Conservation (phyloP, 2,888 invertebrate species). For the Camptogramma bilineatum region DNA sequence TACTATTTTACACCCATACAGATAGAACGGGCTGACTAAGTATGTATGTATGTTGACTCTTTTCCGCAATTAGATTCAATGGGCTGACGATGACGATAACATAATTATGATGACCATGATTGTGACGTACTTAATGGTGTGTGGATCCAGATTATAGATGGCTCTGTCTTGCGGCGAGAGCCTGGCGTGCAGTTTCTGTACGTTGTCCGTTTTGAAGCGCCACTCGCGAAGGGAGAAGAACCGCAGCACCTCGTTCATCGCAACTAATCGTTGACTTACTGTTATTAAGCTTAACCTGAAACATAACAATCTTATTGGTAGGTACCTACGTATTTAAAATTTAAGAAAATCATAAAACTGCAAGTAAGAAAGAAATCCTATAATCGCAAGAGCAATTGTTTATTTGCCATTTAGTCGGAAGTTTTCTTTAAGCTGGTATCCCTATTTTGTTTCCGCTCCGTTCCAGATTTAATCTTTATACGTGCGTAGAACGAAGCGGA, state of each 20-base stretch:
- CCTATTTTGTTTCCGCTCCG: conserved; percentile 18
- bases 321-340: too few species aligned
- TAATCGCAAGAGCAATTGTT: not conserved
- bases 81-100: too few species aligned
- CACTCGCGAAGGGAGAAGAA: conserved; percentile 90
- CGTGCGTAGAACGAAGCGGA: too few species aligned
- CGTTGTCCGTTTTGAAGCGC: conserved; percentile 86
- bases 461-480: conserved; percentile 40
- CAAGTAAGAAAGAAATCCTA: too few species aligned
- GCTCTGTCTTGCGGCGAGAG: conserved; percentile 73
- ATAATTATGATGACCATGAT: too few species aligned
- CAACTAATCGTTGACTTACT: conserved; percentile 86
- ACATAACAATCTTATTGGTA: conserved; percentile 18
- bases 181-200: conserved; percentile 72
- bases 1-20: too few species aligned
- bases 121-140: conserved; percentile 63
- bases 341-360: too few species aligned
- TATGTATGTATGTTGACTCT: too few species aligned
- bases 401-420: conserved; percentile 16
- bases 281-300: conserved; percentile 86
- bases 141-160: conserved; percentile 71
- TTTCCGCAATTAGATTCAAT: too few species aligned
- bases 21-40: too few species aligned
- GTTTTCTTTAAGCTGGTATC: conserved; percentile 10
- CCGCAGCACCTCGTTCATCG: conserved; percentile 86